phyloP scores from a whole-genome alignment of 2,888 invertebrate genomes.

The Ornithoptera alexandrae region DNA sequence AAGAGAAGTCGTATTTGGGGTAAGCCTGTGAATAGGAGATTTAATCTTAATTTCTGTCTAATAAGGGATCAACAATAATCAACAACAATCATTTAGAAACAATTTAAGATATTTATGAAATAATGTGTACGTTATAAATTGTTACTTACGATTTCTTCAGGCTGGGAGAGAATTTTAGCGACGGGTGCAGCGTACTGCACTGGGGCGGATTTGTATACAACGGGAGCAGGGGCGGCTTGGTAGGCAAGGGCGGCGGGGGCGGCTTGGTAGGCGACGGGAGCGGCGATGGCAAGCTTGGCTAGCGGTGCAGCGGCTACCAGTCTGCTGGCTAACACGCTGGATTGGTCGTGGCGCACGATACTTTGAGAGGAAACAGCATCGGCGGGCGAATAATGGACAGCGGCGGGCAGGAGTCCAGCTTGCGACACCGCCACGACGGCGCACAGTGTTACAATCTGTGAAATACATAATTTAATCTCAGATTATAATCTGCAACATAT shows the following conservation, averaged over 20 bases:
- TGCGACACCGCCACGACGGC: conserved; percentile 44
- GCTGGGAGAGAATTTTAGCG: conserved; percentile 44
- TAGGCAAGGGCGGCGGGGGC: conserved; percentile 35
- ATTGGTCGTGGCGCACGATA: conserved; percentile 58
- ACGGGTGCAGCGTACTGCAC: conserved; percentile 42
- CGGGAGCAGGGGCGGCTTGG: conserved; percentile 17
- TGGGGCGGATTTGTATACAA: conserved; percentile 39
- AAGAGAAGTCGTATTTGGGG: conserved; percentile 68
- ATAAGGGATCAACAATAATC: not conserved
- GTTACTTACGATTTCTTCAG: conserved; percentile 38
- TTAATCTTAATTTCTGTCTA: not conserved
- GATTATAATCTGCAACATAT: not conserved
- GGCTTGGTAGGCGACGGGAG: conserved; percentile 47
- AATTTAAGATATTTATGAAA: too few species aligned
- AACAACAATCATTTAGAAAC: too few species aligned
- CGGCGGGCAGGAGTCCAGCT: conserved; percentile 51
- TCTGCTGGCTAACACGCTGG: conserved; percentile 42
- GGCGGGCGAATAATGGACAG: conserved; percentile 55
- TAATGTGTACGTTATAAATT: not conserved
- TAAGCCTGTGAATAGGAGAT: conserved; percentile 40
- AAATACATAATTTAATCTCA: conserved; percentile 16
- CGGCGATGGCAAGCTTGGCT: conserved; percentile 38
- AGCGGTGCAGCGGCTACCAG: conserved; percentile 40
- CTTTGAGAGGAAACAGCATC: conserved; percentile 58
- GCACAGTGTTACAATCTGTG: conserved; percentile 42